Conservation (phyloP, 2,797 vertebrate species). For the Acomys russatus region DNA sequence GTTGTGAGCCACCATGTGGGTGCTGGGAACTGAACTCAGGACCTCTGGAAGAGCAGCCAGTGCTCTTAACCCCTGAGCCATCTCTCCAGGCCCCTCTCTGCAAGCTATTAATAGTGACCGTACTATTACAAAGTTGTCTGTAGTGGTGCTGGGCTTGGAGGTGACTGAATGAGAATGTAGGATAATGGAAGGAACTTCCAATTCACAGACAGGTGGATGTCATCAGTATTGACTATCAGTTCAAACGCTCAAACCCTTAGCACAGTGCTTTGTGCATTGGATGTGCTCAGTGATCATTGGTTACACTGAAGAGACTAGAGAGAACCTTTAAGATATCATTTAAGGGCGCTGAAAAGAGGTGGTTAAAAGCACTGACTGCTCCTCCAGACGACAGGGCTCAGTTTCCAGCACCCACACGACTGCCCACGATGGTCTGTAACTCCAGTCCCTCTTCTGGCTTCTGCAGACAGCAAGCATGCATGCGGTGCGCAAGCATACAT, state of each 20-base stretch:
- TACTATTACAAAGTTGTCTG: background rate
- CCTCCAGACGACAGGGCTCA: background rate
- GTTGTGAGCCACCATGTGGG: too few species aligned
- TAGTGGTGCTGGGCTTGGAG: background rate
- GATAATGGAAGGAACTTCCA: constrained; percentile 8
- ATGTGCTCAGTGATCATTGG: background rate
- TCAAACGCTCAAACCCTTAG: background rate
- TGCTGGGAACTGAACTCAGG: too few species aligned
- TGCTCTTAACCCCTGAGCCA: too few species aligned
- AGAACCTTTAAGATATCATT: background rate
- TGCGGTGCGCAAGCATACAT: background rate
- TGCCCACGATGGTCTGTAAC: background rate
- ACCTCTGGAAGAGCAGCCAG: too few species aligned
- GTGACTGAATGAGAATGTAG: constrained; percentile 1
- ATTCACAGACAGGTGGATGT: background rate
- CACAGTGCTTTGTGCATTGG: background rate
- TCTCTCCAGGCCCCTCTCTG: background rate
- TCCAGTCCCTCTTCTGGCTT: background rate
- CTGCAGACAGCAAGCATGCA: background rate
- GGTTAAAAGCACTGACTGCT: background rate
- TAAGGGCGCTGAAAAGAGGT: background rate
- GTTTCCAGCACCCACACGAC: background rate
- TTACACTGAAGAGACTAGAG: background rate
- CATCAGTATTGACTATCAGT: constrained; percentile 24
- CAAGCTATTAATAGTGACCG: background rate